Conservation (phyloP, 2,888 invertebrate species). For the Microplitis deprimator region DNA sequence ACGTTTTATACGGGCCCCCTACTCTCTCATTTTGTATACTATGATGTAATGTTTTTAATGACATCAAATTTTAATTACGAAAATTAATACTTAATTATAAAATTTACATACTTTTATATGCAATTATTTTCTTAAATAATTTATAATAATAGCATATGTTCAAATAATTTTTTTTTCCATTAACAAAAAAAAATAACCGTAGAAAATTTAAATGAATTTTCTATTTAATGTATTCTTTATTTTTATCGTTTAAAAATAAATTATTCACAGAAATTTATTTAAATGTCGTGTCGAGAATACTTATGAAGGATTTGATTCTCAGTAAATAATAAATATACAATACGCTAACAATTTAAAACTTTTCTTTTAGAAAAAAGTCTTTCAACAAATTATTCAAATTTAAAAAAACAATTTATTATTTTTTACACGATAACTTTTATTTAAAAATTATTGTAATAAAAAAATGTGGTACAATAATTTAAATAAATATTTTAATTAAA, state of each 20-base stretch:
- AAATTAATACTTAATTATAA: not conserved
- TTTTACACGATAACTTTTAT: not conserved
- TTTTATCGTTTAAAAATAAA: not conserved
- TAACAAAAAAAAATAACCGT: not conserved
- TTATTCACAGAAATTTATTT: not conserved
- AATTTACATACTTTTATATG: too few species aligned
- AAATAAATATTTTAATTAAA: slow-evolving; percentile 34
- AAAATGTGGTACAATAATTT: slow-evolving; percentile 9
- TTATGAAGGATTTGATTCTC: not conserved
- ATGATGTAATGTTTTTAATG: not conserved
- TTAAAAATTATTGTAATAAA: not conserved
- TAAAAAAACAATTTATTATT: not conserved
- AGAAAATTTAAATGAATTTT: not conserved
- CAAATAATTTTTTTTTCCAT: not conserved
- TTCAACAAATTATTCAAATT: too few species aligned
- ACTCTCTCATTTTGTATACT: not conserved
- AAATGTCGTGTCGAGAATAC: not conserved
- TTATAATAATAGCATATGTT: too few species aligned
- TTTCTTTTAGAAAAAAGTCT: too few species aligned
- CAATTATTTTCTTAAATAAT: too few species aligned
- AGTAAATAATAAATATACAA: not conserved
- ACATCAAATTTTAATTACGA: not conserved
- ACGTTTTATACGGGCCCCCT: not conserved
- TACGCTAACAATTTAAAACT: too few species aligned
- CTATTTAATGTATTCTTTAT: not conserved